Percentiles rank a stretch among this genome's conserved stretches.
phyloP scores from a whole-genome alignment of 2,797 vertebrate genomes.

The Delichon dasypus region DNA sequence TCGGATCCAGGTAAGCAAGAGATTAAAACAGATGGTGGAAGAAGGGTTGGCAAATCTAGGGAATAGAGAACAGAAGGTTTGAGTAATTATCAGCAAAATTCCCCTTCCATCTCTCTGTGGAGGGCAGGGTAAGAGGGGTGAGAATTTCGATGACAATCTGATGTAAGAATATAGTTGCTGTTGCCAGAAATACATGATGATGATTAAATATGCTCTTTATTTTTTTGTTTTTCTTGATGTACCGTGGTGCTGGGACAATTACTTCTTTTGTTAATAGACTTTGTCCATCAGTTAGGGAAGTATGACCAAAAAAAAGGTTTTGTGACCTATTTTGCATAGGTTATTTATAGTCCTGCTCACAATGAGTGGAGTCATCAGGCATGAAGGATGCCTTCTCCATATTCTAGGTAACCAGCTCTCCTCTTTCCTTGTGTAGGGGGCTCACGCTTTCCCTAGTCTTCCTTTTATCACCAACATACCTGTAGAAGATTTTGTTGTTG shows the following conservation, averaged over 20 bases:
- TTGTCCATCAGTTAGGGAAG: neutral
- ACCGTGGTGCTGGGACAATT: neutral
- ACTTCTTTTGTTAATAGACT: neutral
- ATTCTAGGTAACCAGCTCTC: neutral
- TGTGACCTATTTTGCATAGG: neutral
- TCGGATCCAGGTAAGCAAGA: conserved; percentile 84
- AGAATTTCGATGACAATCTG: neutral
- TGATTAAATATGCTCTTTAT: neutral
- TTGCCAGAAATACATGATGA: neutral
- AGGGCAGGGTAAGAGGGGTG: neutral
- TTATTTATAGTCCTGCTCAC: neutral
- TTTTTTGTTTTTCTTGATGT: neutral
- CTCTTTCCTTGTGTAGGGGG: neutral
- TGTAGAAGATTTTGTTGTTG: neutral
- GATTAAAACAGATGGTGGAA: neutral
- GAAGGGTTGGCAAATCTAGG: neutral
- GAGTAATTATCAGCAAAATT: neutral
- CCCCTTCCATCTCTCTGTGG: neutral
- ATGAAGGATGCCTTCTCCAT: neutral
- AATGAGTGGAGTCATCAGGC: neutral
- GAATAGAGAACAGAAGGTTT: neutral
- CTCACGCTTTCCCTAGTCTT: neutral
- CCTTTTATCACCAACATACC: neutral
- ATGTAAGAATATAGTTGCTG: neutral
- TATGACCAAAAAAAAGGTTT: neutral